Base-by-base conservation (phyloP, 2,113 vertebrate genomes). In the Gobio gobio region DNA sequence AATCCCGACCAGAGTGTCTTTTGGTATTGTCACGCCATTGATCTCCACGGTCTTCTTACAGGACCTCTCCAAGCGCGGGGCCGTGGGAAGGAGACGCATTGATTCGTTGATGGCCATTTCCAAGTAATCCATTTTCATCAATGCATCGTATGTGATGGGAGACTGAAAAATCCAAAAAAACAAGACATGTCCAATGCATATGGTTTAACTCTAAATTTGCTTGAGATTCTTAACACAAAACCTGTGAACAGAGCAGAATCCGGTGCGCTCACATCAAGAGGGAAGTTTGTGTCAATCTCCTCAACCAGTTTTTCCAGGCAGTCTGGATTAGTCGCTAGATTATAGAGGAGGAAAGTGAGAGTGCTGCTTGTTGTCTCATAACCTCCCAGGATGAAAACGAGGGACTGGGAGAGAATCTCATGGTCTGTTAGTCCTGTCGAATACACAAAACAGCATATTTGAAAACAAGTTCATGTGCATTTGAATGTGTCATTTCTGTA, bases 101-200 rank as follows among this genome's bases (percentile, higher is more conserved):
- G 91, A 89, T 89, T 98, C 95, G 0, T 92, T 97, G 90, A 97
- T 87, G 43, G 94, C 95, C 90, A 94, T 93, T 16, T 98, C 95
- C 0, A 98, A 86, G 82, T 96, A 97, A 6, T 97, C 95, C 94
- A 98, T 95, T 82, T 96, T 93, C 64, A 86, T 88, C 85, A 97
- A 3, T 0, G 82, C 2, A 0, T 87, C 90, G 24, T 97, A 97
- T 0, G 91, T 93, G 24, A 93, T 86, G 13, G 91, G 7, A 49
- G 90, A 89, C 94, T 94, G 14, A 58, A 29, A 24, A 74, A 36
- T 10, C 7, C 36, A 29, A 64, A 16, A 14, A 24, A 59, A 24
- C 56, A 59, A 24, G 58, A 61, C 1, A 61, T 61, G 10, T 12
- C 59, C n/a, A 20, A 40, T 36, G 13, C 29, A 36, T 36, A 68